phyloP scores from a whole-genome alignment of 2,113 vertebrate species.

The Prochilodus magdalenae region DNA sequence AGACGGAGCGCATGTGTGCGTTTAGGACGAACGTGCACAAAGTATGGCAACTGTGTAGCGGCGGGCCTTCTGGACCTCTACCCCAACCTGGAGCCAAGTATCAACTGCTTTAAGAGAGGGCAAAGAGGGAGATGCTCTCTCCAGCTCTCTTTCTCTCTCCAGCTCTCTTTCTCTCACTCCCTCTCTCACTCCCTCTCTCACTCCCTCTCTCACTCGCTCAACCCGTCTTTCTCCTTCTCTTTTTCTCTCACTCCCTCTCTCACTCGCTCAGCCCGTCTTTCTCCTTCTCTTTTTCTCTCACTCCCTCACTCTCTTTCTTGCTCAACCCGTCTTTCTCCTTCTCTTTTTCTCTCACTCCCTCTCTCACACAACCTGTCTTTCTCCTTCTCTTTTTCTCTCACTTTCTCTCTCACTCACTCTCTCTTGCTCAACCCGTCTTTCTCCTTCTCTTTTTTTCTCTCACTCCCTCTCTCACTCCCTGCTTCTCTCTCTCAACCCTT shows the following conservation, averaged over 20 bases:
- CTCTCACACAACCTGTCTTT: too few species aligned
- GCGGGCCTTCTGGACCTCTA: slow-evolving; percentile 21
- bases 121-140: slow-evolving; percentile 25
- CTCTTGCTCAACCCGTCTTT: neutral
- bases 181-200: neutral
- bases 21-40: slow-evolving; percentile 60
- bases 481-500: too few species aligned
- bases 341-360: neutral
- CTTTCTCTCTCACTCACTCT: neutral
- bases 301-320: neutral
- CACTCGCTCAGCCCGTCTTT: neutral
- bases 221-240: neutral
- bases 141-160: neutral
- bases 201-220: neutral
- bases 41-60: slow-evolving; percentile 33
- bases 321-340: neutral
- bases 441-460: neutral
- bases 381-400: neutral
- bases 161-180: neutral
- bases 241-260: neutral
- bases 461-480: neutral
- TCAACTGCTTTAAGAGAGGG: slow-evolving; percentile 40
- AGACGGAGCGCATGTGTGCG: slow-evolving; percentile 48
- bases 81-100: slow-evolving; percentile 27
- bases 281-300: neutral